Conservation (phyloP, 2,888 invertebrate species). For the Tetragonisca angustula region DNA sequence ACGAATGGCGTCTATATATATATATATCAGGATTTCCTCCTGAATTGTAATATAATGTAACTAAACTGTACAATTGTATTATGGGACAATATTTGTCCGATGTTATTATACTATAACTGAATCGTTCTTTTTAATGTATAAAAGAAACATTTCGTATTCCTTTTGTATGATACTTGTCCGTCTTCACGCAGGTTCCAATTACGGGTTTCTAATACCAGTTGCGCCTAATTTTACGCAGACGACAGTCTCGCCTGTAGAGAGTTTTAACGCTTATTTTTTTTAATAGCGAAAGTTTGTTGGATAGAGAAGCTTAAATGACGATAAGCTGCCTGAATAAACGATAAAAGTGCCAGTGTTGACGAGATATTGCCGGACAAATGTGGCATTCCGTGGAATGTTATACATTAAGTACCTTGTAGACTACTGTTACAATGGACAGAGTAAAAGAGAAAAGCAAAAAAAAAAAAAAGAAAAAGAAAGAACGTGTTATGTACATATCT, state of each 20-base stretch:
- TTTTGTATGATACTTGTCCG: conserved; percentile 13
- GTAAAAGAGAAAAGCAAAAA: conserved; percentile 56
- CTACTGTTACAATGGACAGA: conserved; percentile 61
- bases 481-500: conserved; percentile 77
- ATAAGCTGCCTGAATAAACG: conserved; percentile 27
- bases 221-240: conserved; percentile 51
- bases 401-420: conserved; percentile 77
- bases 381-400: conserved; percentile 80
- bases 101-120: conserved; percentile 11
- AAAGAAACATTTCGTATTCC: not conserved
- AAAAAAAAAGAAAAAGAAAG: conserved; percentile 64
- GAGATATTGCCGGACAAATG: conserved; percentile 78
- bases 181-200: conserved; percentile 13
- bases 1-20: conserved; percentile 25
- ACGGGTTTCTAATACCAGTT: conserved; percentile 31
- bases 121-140: conserved; percentile 28
- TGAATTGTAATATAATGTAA: conserved; percentile 57
- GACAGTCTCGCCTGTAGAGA: conserved; percentile 39
- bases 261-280: conserved; percentile 43
- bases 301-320: conserved; percentile 36
- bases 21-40: conserved; percentile 19
- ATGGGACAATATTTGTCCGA: conserved; percentile 29
- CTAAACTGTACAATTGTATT: conserved; percentile 39
- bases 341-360: conserved; percentile 68
- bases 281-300: conserved; percentile 42